Percentiles rank a stretch among this genome's conserved stretches.
Evolutionary conservation across 2,113 vertebrate genomes (phyloP).

Genomic region (Dipodomys stephensi): DNA sequence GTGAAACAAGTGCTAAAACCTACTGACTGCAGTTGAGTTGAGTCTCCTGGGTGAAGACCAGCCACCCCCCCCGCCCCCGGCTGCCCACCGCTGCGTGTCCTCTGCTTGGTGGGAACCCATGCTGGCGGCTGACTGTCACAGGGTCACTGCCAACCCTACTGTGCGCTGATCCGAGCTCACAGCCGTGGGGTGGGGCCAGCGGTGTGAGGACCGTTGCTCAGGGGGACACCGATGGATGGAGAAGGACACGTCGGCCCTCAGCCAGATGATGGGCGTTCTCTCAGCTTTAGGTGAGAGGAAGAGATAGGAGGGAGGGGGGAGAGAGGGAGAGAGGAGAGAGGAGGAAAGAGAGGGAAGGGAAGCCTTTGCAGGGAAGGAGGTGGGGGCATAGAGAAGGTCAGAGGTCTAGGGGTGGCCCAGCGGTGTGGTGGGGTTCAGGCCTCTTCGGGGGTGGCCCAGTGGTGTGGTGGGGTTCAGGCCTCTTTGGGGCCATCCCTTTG

Average conservation of each 20-base stretch:
- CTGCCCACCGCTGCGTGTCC: too few relatives aligned
- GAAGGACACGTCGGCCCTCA: too few relatives aligned
- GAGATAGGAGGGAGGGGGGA: background rate
- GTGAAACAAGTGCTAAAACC: too few relatives aligned
- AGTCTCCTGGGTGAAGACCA: background rate
- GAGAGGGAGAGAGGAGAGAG: background rate
- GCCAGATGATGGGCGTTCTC: background rate
- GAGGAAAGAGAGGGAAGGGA: background rate
- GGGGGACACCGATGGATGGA: too few relatives aligned
- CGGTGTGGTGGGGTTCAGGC: background rate
- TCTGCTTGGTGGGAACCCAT: background rate
- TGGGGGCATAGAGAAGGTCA: background rate
- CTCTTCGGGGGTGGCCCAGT: background rate
- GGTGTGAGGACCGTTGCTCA: background rate
- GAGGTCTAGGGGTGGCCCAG: background rate
- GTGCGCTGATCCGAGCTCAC: too few relatives aligned
- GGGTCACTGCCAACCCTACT: background rate
- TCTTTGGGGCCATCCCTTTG: background rate
- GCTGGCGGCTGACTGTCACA: background rate
- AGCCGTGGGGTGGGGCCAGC: background rate
- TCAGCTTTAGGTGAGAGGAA: background rate
- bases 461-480: background rate
- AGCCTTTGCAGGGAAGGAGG: background rate
- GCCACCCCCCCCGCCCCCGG: too few relatives aligned
- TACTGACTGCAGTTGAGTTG: fast-evolving